Percentiles rank a stretch among this genome's conserved stretches.
phyloP scores from a whole-genome alignment of 2,888 invertebrate species.

The Cryptops parisi region DNA sequence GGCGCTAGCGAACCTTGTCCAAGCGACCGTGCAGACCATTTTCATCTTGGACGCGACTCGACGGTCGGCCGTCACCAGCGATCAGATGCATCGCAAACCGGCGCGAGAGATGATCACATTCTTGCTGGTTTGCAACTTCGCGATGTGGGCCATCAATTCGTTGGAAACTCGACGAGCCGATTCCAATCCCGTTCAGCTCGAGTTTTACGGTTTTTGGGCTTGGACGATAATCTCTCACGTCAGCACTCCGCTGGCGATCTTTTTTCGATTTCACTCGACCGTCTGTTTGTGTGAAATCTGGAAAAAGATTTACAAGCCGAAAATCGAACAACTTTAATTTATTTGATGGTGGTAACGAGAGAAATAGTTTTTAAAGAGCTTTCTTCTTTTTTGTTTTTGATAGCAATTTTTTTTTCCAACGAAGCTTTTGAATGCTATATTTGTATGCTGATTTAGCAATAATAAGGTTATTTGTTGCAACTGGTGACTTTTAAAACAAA shows the following conservation, averaged over 20 bases:
- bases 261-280: conserved; percentile 88
- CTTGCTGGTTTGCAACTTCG: conserved; percentile 30
- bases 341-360: too few species aligned
- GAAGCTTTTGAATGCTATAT: too few species aligned
- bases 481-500: too few species aligned
- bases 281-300: conserved; percentile 92
- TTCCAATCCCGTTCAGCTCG: conserved; percentile 26
- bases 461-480: too few species aligned
- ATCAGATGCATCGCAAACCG: conserved; percentile 26
- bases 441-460: too few species aligned
- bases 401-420: too few species aligned
- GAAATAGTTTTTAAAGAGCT: too few species aligned
- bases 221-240: conserved; percentile 94
- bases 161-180: conserved; percentile 26
- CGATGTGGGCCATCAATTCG: conserved; percentile 25
- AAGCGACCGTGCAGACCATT: conserved; percentile 26
- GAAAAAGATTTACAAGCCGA: conserved; percentile 89
- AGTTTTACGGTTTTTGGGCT: conserved; percentile 46
- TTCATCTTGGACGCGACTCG: conserved; percentile 26
- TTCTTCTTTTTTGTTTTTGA: too few species aligned
- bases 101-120: conserved; percentile 32
- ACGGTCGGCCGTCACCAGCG: conserved; percentile 24
- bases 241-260: conserved; percentile 84
- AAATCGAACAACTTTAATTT: conserved; percentile 10
- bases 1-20: conserved; percentile 19